These are phyloP conservation scores for Micropoecilia bifurca DNA, from an alignment of 2,797 vertebrate genomes.

Conservation along the genomic window DNA sequence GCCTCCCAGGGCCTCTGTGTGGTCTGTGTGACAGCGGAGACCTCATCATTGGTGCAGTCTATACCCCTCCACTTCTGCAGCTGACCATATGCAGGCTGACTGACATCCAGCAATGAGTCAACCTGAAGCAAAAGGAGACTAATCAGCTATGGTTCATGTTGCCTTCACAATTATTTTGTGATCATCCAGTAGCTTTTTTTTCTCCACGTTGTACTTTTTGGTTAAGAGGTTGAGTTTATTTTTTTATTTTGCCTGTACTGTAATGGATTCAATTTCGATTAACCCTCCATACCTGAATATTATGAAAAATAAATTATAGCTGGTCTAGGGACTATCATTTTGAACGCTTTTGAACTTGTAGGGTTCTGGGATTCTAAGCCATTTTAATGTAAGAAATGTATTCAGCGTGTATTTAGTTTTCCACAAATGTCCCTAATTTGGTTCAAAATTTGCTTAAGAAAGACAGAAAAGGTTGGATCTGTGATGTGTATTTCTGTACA, in stretches of 20 bases:
- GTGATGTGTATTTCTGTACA: background rate
- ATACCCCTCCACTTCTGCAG: constrained; percentile 88
- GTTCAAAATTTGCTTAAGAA: background rate
- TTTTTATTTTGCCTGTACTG: background rate
- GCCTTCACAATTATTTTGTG: background rate
- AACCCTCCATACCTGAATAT: background rate
- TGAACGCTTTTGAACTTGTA: background rate
- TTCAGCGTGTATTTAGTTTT: background rate
- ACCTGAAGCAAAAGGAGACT: constrained; percentile 59
- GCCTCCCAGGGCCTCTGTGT: constrained; percentile 90
- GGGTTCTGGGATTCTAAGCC: background rate
- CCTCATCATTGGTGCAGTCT: constrained; percentile 87
- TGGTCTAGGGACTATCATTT: background rate
- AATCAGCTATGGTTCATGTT: constrained; percentile 2
- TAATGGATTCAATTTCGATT: background rate
- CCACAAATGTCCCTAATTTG: background rate
- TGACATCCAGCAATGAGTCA: constrained; percentile 93
- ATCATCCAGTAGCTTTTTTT: background rate
- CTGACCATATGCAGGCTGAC: constrained; percentile 92
- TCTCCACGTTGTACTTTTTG: background rate
- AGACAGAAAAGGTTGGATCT: background rate
- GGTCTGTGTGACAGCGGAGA: constrained; percentile 86
- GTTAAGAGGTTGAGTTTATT: background rate
- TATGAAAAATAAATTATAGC: background rate
- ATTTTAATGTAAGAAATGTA: background rate